These are phyloP conservation scores for Pogona vitticeps DNA, from an alignment of 2,113 vertebrate species.

Conservation along the genomic window DNA sequence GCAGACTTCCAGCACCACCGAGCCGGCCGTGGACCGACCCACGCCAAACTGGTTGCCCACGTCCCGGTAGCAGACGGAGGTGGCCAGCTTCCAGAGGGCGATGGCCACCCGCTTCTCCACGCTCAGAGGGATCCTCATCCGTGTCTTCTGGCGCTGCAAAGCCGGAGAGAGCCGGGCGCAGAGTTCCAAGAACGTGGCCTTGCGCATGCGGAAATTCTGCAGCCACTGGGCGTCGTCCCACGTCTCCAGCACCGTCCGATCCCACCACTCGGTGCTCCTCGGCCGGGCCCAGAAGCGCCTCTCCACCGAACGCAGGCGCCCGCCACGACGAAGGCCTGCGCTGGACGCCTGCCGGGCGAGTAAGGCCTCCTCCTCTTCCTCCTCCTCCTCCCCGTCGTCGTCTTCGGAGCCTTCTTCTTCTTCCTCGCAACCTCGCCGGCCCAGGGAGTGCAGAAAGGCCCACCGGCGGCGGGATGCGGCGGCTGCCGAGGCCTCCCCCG, in stretches of 20 bases:
- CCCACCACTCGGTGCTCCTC: slow-evolving; percentile 81
- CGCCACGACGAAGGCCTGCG: background rate
- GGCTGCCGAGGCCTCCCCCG: background rate
- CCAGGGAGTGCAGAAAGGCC: slow-evolving; percentile 2
- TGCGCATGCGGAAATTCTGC: slow-evolving; percentile 81
- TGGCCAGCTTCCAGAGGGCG: slow-evolving; percentile 80
- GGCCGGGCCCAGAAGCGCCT: slow-evolving; percentile 32
- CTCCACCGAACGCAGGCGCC: slow-evolving; percentile 17
- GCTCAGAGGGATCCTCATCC: slow-evolving; percentile 76
- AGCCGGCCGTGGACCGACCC: slow-evolving; percentile 78
- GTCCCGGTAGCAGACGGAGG: slow-evolving; percentile 79
- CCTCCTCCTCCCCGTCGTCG: background rate
- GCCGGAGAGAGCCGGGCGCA: slow-evolving; percentile 76
- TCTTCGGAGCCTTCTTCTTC: background rate
- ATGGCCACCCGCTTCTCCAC: slow-evolving; percentile 81
- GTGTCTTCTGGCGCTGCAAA: slow-evolving; percentile 79
- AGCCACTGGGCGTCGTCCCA: slow-evolving; percentile 81
- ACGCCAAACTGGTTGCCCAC: slow-evolving; percentile 79
- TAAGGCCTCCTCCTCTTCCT: slow-evolving; percentile 9
- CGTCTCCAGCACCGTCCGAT: slow-evolving; percentile 78
- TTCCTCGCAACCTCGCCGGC: background rate
- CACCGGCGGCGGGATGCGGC: background rate
- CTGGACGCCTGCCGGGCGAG: background rate
- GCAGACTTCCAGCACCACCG: slow-evolving; percentile 80
- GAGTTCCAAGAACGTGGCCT: slow-evolving; percentile 77